These are phyloP conservation scores for Amphipoea lucens DNA, from an alignment of 2,888 invertebrate species.

Conservation along the genomic window DNA sequence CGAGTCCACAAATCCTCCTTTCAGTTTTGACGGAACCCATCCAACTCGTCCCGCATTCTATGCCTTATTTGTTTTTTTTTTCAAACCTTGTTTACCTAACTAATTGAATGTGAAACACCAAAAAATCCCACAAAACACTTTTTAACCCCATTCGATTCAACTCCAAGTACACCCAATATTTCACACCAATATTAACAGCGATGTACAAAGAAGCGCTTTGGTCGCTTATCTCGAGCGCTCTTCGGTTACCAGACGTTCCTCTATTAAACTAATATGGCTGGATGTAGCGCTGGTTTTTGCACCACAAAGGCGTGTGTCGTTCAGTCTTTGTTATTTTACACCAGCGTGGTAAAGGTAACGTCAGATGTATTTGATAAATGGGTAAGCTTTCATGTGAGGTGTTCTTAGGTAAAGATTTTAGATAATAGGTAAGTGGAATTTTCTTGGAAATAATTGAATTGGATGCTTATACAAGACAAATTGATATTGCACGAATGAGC, in stretches of 20 bases:
- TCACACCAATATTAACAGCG: slow-evolving; percentile 52
- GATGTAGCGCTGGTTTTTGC: slow-evolving; percentile 60
- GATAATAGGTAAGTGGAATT: slow-evolving; percentile 38
- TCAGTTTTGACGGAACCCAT: background rate
- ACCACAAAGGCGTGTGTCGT: slow-evolving; percentile 60
- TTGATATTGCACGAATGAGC: slow-evolving; percentile 4
- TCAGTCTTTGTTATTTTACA: slow-evolving; percentile 62
- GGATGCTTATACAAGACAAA: background rate
- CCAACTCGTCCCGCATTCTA: background rate
- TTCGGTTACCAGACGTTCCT: slow-evolving; percentile 57
- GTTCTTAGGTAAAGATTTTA: slow-evolving; percentile 43
- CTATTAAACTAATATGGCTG: slow-evolving; percentile 64
- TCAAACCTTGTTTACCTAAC: background rate
- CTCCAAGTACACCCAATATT: slow-evolving; percentile 48
- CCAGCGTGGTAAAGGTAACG: slow-evolving; percentile 49
- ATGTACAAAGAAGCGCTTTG: slow-evolving; percentile 61
- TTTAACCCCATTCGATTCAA: slow-evolving; percentile 10
- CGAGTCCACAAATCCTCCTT: background rate
- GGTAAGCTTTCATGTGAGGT: slow-evolving; percentile 25
- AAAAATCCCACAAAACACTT: slow-evolving; percentile 12
- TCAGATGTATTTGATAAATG: slow-evolving; percentile 58
- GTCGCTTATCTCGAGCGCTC: slow-evolving; percentile 62
- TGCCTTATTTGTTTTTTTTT: background rate
- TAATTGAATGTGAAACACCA: slow-evolving; percentile 11
- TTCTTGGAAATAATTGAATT: slow-evolving; percentile 21